phyloP scores from a whole-genome alignment of 2,797 vertebrate genomes.

The Urophycis tenuis region DNA sequence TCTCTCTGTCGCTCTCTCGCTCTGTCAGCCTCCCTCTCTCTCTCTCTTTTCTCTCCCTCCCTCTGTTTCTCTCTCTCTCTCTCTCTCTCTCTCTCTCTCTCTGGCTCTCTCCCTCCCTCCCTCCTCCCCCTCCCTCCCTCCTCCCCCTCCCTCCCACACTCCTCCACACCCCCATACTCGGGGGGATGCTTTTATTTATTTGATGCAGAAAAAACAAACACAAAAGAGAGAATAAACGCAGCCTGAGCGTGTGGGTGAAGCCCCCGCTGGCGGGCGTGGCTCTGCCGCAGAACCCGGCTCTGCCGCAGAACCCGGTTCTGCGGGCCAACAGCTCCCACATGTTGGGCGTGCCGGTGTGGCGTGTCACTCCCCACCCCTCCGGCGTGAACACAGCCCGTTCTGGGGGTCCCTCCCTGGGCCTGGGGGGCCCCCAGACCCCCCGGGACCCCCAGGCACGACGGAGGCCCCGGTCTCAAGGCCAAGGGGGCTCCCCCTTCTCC shows the following conservation, averaged over 20 bases:
- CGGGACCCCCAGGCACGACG: conserved; percentile 61
- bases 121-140: no score
- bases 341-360: conserved; percentile 66
- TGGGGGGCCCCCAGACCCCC: conserved; percentile 51
- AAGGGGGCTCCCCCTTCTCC: conserved; percentile 41
- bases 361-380: conserved; percentile 64
- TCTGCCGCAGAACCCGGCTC: conserved; percentile 47
- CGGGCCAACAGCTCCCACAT: conserved; percentile 64
- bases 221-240: background rate
- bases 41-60: no score
- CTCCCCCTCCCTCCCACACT: no score
- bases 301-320: conserved; percentile 53
- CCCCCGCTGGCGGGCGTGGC: conserved; percentile 60
- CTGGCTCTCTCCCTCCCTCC: no score
- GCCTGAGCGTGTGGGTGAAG: conserved; percentile 36
- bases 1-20: no score
- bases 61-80: no score
- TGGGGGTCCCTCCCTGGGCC: conserved; percentile 51
- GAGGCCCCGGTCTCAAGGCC: conserved; percentile 60
- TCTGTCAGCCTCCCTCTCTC: no score
- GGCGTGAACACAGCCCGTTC: conserved; percentile 57
- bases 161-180: no score
- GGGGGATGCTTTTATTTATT: conserved; percentile 23
- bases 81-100: no score
- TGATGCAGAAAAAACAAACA: conserved; percentile 33